Conservation (phyloP, 2,888 invertebrate species). For the Drosophila ustulata region DNA sequence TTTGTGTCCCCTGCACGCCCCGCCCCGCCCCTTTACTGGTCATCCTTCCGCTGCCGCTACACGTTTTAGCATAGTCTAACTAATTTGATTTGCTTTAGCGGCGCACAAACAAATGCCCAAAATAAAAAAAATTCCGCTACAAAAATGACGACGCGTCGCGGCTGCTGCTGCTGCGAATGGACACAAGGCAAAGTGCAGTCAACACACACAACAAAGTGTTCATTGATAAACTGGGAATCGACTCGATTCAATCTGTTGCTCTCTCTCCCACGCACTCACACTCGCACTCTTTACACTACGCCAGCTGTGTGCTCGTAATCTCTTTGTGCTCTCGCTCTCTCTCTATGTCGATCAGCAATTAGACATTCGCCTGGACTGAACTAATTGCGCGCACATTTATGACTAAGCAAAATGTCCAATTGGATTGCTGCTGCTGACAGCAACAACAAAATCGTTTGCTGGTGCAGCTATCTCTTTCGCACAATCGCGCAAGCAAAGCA, state of each 20-base stretch:
- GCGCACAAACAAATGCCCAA: conserved; percentile 32
- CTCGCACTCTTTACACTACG: conserved; percentile 1
- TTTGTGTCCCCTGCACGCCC: conserved; percentile 12
- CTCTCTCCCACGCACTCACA: conserved; percentile 32
- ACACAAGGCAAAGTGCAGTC: conserved; percentile 56
- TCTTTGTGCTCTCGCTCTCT: not conserved
- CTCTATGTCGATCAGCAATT: conserved; percentile 42
- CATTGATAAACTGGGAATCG: conserved; percentile 58
- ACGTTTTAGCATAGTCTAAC: conserved; percentile 59
- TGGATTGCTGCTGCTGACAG: conserved; percentile 39
- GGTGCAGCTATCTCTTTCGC: conserved; percentile 18
- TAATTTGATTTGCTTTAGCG: conserved; percentile 64
- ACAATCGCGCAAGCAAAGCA: conserved; percentile 16
- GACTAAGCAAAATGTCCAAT: conserved; percentile 74
- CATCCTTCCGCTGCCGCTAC: conserved; percentile 21
- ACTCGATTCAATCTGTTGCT: conserved; percentile 29
- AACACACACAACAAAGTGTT: conserved; percentile 40
- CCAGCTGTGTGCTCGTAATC: not conserved
- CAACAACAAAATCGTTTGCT: conserved; percentile 6
- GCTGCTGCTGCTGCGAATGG: conserved; percentile 41
- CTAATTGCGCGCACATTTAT: conserved; percentile 69
- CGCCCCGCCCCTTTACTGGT: not conserved
- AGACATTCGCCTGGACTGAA: conserved; percentile 48
- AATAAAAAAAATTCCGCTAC: conserved; percentile 29
- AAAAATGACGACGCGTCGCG: conserved; percentile 19